phyloP scores from a whole-genome alignment of 2,888 invertebrate genomes.

The Epirrita christyi region DNA sequence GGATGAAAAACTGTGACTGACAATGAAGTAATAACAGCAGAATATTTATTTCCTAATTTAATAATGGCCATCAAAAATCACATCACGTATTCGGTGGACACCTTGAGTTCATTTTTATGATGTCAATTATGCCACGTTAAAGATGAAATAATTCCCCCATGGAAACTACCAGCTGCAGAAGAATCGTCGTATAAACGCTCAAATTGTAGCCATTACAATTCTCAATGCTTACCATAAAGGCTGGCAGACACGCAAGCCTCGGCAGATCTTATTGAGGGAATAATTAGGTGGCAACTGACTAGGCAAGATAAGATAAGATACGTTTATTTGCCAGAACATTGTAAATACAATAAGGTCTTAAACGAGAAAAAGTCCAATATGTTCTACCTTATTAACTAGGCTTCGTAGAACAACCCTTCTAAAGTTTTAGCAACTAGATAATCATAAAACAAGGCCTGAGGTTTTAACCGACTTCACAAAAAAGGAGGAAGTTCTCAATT shows the following conservation, averaged over 20 bases:
- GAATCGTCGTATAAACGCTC: conserved; percentile 7
- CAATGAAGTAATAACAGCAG: not conserved
- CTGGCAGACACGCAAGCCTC: conserved; percentile 3
- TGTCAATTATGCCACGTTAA: not conserved
- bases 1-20: not conserved
- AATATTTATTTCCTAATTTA: not conserved
- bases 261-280: not conserved
- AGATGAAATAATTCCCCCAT: conserved; percentile 1
- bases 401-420: not conserved
- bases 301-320: too few relatives aligned
- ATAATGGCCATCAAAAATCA: too few relatives aligned
- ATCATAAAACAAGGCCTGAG: too few relatives aligned
- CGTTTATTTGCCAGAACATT: too few relatives aligned
- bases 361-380: too few relatives aligned
- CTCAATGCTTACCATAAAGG: conserved; percentile 10
- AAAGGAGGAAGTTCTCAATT: too few relatives aligned
- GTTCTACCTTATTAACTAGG: too few relatives aligned
- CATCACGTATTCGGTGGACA: too few relatives aligned
- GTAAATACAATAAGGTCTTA: too few relatives aligned
- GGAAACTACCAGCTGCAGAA: not conserved
- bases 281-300: not conserved
- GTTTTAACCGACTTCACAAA: too few relatives aligned
- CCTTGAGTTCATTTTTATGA: not conserved
- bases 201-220: conserved; percentile 9
- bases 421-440: too few relatives aligned